These are phyloP conservation scores for Chrysaora quinquecirrha DNA, from an alignment of 30 jellyfish, hydroid and myxozoan genomes.

Conservation along the genomic window DNA sequence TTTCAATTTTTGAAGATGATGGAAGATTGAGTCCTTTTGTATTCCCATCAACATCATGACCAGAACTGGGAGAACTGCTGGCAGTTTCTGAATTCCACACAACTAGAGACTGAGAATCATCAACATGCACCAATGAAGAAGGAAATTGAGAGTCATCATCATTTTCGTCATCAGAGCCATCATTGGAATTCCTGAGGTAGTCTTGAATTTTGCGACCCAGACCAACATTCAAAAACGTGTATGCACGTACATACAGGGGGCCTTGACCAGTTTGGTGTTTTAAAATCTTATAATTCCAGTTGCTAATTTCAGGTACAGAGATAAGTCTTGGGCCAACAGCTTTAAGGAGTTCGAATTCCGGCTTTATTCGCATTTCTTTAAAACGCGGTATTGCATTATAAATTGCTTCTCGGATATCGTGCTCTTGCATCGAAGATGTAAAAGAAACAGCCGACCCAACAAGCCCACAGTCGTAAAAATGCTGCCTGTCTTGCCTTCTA, in stretches of 20 bases:
- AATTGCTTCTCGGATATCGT: conserved; percentile 14
- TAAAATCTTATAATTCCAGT: conserved; percentile 27
- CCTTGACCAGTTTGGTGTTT: conserved; percentile 52
- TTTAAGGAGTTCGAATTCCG: conserved; percentile 27
- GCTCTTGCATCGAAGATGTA: conserved; percentile 21
- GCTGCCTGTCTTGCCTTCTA: conserved; percentile 27
- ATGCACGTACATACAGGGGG: conserved; percentile 30
- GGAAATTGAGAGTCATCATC: too few species aligned
- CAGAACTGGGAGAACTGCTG: background rate
- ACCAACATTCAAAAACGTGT: background rate
- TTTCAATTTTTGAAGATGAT: too few species aligned
- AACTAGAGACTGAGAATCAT: background rate
- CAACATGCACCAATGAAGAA: too few species aligned
- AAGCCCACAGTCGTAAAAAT: conserved; percentile 15
- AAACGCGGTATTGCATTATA: background rate
- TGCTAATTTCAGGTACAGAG: conserved; percentile 14
- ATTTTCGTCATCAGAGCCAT: conserved; percentile 15
- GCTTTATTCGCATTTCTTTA: background rate
- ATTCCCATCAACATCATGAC: background rate
- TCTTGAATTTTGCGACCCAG: background rate
- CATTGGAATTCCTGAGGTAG: background rate
- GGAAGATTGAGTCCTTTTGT: background rate
- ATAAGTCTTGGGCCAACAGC: conserved; percentile 36
- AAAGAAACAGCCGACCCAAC: conserved; percentile 36
- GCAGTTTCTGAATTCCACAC: background rate